Evolutionary conservation across 2,113 vertebrate genomes (phyloP).

Genomic region (Phaethon lepturus): DNA sequence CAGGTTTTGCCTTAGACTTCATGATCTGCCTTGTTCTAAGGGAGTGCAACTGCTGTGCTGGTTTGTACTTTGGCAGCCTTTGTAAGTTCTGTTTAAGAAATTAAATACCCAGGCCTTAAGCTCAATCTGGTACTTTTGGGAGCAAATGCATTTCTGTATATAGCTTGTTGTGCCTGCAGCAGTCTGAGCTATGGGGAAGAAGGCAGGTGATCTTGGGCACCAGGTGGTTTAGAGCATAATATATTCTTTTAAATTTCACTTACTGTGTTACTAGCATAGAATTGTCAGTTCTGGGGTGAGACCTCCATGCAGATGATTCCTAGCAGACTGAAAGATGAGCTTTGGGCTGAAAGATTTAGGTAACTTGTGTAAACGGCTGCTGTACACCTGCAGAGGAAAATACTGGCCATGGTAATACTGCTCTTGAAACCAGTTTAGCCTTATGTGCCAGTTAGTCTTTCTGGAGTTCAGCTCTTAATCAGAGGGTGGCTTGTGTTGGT

Average conservation of each 20-base stretch:
- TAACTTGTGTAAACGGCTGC: not conserved
- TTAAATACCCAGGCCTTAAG: not conserved
- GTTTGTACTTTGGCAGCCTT: not conserved
- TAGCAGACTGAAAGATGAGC: not conserved
- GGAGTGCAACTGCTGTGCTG: not conserved
- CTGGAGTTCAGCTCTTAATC: not conserved
- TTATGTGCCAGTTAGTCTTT: not conserved
- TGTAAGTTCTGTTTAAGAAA: not conserved
- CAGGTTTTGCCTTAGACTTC: not conserved
- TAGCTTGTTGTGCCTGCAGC: not conserved
- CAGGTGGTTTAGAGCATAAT: not conserved
- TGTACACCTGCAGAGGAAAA: not conserved
- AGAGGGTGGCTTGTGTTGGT: not conserved
- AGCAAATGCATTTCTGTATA: accelerated
- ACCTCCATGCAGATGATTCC: not conserved
- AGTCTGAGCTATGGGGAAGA: not conserved
- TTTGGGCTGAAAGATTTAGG: not conserved
- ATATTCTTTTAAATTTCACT: not conserved
- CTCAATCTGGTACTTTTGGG: not conserved
- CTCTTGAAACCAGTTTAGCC: not conserved
- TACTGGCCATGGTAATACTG: accelerated
- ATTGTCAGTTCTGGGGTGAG: not conserved
- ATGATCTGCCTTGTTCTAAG: not conserved
- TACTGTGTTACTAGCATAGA: not conserved
- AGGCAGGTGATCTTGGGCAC: not conserved